Evolutionary conservation across 2,888 invertebrate species (phyloP), one percentile per base, ranked within the genome.

Genomic region (Sinhomidia bicolor): DNA sequence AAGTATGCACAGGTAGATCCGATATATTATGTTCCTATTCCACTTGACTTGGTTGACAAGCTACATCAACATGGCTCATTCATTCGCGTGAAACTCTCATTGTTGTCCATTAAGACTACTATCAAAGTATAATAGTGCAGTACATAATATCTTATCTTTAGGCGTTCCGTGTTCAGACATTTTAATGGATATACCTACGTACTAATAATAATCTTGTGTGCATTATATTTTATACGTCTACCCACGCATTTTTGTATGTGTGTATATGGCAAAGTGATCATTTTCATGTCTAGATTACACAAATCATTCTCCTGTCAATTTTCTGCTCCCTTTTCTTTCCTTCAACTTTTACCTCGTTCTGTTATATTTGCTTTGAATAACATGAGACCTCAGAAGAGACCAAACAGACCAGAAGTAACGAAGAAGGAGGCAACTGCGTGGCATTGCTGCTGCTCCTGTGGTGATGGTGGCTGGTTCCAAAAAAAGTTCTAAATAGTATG

Each of bases 261-360:
- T 12, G n/a, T 10, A 76, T 17, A 10, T n/a, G n/a, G 47, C 74
- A 71, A 80, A 80, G 80, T 57, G 86, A 85, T 85, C 68, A 78
- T 82, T 86, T 88, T 89, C 90, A 81, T 90, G 90, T 90, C 78
- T 78, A 76, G 62, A 89, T 87, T 79, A 68, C 82, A 90, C 90
- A 90, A 90, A 90, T 90, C 89, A 90, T 90, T 85, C 65, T 68
- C 36, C 47, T 85, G 90, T 90, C 90, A 90, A 90, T 90, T 88
- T 80, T 84, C 51, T 62, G 10, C n/a, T 84, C 9, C 60, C n/a
- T 68, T 36, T 36, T 68, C n/a, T 84, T 20, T 41, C 57, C 6
- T 57, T 20, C 57, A 26, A 32, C 23, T 20, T 54, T 71, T n/a
- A 6, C 20, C 71, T 83, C 9, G 14, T n/a, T 54, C 54, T 57